Evolutionary conservation across 2,113 vertebrate species (phyloP).

Genomic region (Danionella cerebrum): DNA sequence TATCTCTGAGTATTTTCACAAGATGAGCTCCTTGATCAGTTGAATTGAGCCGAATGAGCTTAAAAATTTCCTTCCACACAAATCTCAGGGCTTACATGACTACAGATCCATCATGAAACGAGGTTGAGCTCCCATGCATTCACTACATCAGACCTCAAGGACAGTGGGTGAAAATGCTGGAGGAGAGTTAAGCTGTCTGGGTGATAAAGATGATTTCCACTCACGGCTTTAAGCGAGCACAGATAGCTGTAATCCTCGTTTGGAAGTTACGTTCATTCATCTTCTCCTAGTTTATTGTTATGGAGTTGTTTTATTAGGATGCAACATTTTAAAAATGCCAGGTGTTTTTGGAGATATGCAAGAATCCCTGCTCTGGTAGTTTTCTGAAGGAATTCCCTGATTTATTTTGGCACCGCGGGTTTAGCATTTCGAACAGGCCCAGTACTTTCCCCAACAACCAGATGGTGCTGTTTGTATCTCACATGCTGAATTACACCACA

Average conservation of each 20-base stretch:
- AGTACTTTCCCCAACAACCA: not conserved
- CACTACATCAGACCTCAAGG: conserved; percentile 36
- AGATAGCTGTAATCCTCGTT: conserved; percentile 58
- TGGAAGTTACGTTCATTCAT: conserved; percentile 50
- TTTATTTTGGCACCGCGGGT: not conserved
- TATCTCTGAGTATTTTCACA: conserved; percentile 37
- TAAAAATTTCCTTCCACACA: conserved; percentile 40
- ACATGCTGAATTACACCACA: not conserved
- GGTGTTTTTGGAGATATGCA: not conserved
- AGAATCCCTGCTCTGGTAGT: not conserved
- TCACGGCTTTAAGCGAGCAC: conserved; percentile 43
- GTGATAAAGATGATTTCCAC: conserved; percentile 46
- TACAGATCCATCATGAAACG: conserved; percentile 20
- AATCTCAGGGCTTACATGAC: conserved; percentile 42
- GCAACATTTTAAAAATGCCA: not conserved
- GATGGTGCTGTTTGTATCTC: not conserved
- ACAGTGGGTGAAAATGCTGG: conserved; percentile 44
- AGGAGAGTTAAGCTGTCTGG: conserved; percentile 44
- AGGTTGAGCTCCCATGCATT: conserved; percentile 12
- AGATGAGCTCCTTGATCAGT: conserved; percentile 34
- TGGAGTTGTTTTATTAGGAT: conserved; percentile 32
- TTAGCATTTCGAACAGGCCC: not conserved
- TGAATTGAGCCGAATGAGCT: conserved; percentile 27
- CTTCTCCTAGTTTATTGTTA: conserved; percentile 29
- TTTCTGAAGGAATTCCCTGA: too few relatives aligned